These are phyloP conservation scores for Eurytoma californica DNA, from an alignment of 2,888 invertebrate genomes.

Conservation along the genomic window DNA sequence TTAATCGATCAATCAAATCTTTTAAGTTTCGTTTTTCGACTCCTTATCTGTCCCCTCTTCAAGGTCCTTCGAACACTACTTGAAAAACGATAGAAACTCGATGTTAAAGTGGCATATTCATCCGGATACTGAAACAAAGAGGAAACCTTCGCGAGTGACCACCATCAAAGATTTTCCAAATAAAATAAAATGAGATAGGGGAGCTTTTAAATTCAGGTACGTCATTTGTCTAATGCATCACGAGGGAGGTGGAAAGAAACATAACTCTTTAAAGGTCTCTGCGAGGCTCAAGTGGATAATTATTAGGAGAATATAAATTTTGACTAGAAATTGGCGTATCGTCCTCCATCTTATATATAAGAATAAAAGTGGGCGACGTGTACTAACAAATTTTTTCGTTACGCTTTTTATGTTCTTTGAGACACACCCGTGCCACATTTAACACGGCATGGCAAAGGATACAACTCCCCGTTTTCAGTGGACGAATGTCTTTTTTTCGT, in stretches of 20 bases:
- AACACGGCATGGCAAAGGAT: slow-evolving; percentile 19
- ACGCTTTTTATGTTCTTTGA: slow-evolving; percentile 21
- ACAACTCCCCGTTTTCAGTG: slow-evolving; percentile 30
- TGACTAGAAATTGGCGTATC: slow-evolving; percentile 67
- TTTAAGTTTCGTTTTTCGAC: neutral
- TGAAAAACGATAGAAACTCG: slow-evolving; percentile 19
- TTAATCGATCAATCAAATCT: slow-evolving; percentile 37
- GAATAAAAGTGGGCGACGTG: slow-evolving; percentile 54
- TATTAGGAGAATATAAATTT: slow-evolving; percentile 63
- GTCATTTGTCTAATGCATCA: slow-evolving; percentile 38
- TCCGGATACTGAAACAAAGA: slow-evolving; percentile 3
- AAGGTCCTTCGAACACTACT: slow-evolving; percentile 40
- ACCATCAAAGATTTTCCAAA: slow-evolving; percentile 13
- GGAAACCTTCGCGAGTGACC: slow-evolving; percentile 11
- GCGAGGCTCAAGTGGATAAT: slow-evolving; percentile 55
- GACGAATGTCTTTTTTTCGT: slow-evolving; percentile 36
- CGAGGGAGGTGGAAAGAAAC: slow-evolving; percentile 34
- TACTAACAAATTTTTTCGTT: slow-evolving; percentile 52
- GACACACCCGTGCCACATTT: slow-evolving; percentile 39
- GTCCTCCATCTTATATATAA: slow-evolving; percentile 57
- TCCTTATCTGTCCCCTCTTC: slow-evolving; percentile 20
- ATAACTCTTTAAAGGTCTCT: slow-evolving; percentile 37
- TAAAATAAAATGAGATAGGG: slow-evolving; percentile 50
- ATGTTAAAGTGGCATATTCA: slow-evolving; percentile 37
- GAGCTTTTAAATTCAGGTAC: slow-evolving; percentile 48